These are phyloP conservation scores for Drosophila orena DNA, from an alignment of 1,140 invertebrate genomes.

Conservation along the genomic window DNA sequence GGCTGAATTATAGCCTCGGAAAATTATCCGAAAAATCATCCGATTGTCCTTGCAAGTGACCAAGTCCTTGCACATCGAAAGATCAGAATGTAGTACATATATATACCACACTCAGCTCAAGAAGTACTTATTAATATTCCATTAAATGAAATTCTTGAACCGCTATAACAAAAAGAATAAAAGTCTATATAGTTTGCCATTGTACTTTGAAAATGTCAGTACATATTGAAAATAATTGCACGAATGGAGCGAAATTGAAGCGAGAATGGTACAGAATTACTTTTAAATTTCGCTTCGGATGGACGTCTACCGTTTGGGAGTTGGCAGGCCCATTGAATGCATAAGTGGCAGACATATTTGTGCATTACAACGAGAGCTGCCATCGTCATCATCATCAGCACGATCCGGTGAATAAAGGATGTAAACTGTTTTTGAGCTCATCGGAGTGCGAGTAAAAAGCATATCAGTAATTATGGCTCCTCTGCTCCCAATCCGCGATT, in stretches of 20 bases:
- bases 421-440: constrained; percentile 31
- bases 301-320: constrained; percentile 8
- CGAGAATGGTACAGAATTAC: constrained; percentile 20
- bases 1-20: constrained; percentile 21
- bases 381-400: constrained; percentile 7
- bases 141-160: too few species aligned
- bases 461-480: constrained; percentile 68
- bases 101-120: neutral
- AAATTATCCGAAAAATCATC: neutral
- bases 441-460: constrained; percentile 26
- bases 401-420: constrained; percentile 35
- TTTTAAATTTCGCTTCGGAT: constrained; percentile 51
- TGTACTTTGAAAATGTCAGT: too few species aligned
- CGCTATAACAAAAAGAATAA: too few species aligned
- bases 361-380: constrained; percentile 10
- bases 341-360: constrained; percentile 67
- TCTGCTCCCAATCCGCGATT: constrained; percentile 13
- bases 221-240: too few species aligned
- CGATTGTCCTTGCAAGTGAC: neutral
- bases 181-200: too few species aligned
- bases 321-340: constrained; percentile 48
- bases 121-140: too few species aligned
- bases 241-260: too few species aligned
- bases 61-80: neutral
- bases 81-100: neutral